A percentile compares a stretch with the other conserved stretches of the same genome.
Evolutionary conservation across 2,797 vertebrate species (phyloP).

Genomic region (Brotula barbata): DNA sequence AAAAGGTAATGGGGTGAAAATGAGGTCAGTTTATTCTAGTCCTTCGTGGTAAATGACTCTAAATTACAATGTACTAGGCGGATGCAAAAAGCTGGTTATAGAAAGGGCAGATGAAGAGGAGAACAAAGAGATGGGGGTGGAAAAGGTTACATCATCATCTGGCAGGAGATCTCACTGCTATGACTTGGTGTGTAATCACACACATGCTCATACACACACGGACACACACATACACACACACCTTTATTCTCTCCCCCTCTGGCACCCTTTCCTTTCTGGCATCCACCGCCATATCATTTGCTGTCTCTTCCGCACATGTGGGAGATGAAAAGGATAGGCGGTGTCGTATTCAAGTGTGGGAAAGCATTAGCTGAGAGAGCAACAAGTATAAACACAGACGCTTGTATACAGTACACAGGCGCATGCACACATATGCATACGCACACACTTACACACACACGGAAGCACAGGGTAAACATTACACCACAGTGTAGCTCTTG

Average conservation of each 20-base stretch:
- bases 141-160: slow-evolving; percentile 72
- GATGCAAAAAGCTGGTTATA: slow-evolving; percentile 57
- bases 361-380: slow-evolving; percentile 58
- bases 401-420: slow-evolving; percentile 44
- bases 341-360: slow-evolving; percentile 63
- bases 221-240: not conserved
- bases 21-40: slow-evolving; percentile 59
- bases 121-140: slow-evolving; percentile 66
- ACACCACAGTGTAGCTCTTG: slow-evolving; percentile 26
- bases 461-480: slow-evolving; percentile 27
- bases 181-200: slow-evolving; percentile 36
- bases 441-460: slow-evolving; percentile 6
- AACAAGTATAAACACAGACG: slow-evolving; percentile 68
- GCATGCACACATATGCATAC: slow-evolving; percentile 1
- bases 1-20: slow-evolving; percentile 66
- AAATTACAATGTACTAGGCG: slow-evolving; percentile 67
- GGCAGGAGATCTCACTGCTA: slow-evolving; percentile 61
- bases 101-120: slow-evolving; percentile 54
- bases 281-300: slow-evolving; percentile 32
- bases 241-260: slow-evolving; percentile 14
- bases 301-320: slow-evolving; percentile 50
- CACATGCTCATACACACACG: slow-evolving; percentile 14
- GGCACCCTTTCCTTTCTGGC: slow-evolving; percentile 51
- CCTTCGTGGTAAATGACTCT: slow-evolving; percentile 57
- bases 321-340: slow-evolving; percentile 63